These are phyloP conservation scores for Cottus gobio DNA, from an alignment of 2,113 vertebrate genomes.

Conservation along the genomic window DNA sequence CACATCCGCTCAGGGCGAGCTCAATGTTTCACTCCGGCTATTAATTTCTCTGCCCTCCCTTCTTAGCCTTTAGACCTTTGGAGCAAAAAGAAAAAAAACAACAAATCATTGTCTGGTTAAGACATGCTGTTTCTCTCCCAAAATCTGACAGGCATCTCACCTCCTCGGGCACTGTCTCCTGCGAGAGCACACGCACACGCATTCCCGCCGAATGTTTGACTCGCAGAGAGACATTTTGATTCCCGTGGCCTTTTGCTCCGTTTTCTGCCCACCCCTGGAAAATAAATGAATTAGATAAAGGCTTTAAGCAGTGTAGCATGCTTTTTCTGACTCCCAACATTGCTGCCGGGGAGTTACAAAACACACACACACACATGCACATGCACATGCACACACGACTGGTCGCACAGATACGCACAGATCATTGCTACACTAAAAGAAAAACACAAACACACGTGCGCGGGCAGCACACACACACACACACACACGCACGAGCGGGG, in stretches of 20 bases:
- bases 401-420: conserved; percentile 32
- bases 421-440: conserved; percentile 8
- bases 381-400: not conserved
- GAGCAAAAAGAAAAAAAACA: conserved; percentile 24
- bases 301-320: conserved; percentile 46
- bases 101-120: conserved; percentile 71
- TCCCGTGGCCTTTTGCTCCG: conserved; percentile 68
- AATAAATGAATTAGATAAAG: conserved; percentile 16
- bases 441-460: not conserved
- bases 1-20: conserved; percentile 10
- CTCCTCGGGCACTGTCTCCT: conserved; percentile 59
- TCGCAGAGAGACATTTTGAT: conserved; percentile 66
- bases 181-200: conserved; percentile 1
- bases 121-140: conserved; percentile 62
- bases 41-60: conserved; percentile 67
- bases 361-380: conserved; percentile 23
- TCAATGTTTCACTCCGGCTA: conserved; percentile 48
- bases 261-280: conserved; percentile 39
- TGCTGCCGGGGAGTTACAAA: conserved; percentile 36
- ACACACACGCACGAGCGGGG: not conserved
- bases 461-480: not conserved
- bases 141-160: conserved; percentile 69
- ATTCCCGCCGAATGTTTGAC: conserved; percentile 51
- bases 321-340: conserved; percentile 45
- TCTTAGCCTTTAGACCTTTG: conserved; percentile 72